Percentiles rank a stretch among this genome's conserved stretches.
These are phyloP conservation scores for Drosophila lacicola DNA, from an alignment of 2,888 invertebrate genomes.

Conservation along the genomic window DNA sequence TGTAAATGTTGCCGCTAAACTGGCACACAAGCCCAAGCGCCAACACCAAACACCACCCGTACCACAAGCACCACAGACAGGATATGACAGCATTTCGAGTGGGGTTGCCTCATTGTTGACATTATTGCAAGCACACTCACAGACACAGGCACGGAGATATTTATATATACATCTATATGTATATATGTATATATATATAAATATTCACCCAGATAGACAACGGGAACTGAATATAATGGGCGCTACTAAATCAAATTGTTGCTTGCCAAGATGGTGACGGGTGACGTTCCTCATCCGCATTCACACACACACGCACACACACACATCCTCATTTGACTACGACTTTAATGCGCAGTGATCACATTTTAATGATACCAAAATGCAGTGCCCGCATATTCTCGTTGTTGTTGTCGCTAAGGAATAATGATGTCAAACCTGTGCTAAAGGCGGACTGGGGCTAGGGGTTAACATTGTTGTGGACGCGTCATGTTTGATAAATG, in stretches of 20 bases:
- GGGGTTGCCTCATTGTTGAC: slow-evolving; percentile 72
- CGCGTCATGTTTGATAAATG: slow-evolving; percentile 77
- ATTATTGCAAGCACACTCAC: slow-evolving; percentile 61
- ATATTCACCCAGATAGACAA: slow-evolving; percentile 35
- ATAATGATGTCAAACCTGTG: slow-evolving; percentile 64
- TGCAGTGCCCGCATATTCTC: slow-evolving; percentile 57
- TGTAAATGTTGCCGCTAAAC: slow-evolving; percentile 65
- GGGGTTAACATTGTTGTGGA: slow-evolving; percentile 48
- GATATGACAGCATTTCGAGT: slow-evolving; percentile 58
- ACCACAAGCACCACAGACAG: slow-evolving; percentile 44
- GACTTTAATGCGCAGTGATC: slow-evolving; percentile 79
- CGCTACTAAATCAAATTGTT: slow-evolving; percentile 73
- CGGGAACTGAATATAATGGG: slow-evolving; percentile 48
- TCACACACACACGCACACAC: slow-evolving; percentile 16
- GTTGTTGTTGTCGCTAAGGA: slow-evolving; percentile 32
- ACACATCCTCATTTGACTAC: slow-evolving; percentile 67
- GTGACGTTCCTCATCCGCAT: slow-evolving; percentile 19
- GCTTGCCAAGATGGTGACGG: slow-evolving; percentile 51
- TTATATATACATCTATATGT: background rate
- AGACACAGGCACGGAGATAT: background rate
- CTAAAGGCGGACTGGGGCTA: background rate
- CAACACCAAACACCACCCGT: slow-evolving; percentile 1
- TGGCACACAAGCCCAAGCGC: slow-evolving; percentile 46
- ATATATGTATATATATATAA: slow-evolving; percentile 2
- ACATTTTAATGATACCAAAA: slow-evolving; percentile 81